These are phyloP conservation scores for Sebastes schlegelii DNA, from an alignment of 2,113 vertebrate genomes.

Conservation along the genomic window DNA sequence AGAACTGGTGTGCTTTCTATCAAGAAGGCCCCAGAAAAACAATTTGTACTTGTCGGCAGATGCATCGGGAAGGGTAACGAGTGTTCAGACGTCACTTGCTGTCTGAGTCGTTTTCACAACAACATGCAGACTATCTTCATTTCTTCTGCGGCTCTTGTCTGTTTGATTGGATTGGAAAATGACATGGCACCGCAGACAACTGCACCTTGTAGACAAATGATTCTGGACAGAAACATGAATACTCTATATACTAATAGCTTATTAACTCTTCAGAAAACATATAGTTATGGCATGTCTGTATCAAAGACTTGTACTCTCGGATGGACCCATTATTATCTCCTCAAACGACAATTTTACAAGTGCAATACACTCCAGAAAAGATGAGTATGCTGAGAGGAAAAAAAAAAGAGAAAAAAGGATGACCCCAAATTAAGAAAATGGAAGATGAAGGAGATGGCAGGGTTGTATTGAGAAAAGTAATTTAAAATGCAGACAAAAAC, in stretches of 20 bases:
- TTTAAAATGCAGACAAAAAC: conserved; percentile 27
- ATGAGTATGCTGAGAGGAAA: no score
- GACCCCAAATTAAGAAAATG: conserved; percentile 1
- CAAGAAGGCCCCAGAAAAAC: conserved; percentile 22
- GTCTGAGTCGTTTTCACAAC: conserved; percentile 13
- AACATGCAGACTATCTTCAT: not conserved
- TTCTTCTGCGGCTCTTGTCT: not conserved
- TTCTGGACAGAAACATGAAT: not conserved
- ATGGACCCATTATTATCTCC: not conserved
- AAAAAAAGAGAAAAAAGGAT: not conserved
- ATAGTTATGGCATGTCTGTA: not conserved
- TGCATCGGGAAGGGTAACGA: conserved; percentile 24
- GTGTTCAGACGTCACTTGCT: conserved; percentile 16
- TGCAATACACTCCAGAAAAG: not conserved
- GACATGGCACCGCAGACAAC: conserved; percentile 8
- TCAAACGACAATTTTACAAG: not conserved
- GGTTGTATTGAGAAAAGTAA: not conserved
- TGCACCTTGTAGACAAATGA: conserved; percentile 11
- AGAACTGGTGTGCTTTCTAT: conserved; percentile 15
- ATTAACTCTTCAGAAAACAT: conserved; percentile 6
- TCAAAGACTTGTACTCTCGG: not conserved
- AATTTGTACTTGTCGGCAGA: conserved; percentile 30
- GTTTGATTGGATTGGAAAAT: conserved; percentile 6
- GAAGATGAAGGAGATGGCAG: conserved; percentile 1
- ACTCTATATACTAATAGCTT: not conserved